phyloP scores from a whole-genome alignment of 2,797 vertebrate species.

The Hippoglossus hippoglossus region DNA sequence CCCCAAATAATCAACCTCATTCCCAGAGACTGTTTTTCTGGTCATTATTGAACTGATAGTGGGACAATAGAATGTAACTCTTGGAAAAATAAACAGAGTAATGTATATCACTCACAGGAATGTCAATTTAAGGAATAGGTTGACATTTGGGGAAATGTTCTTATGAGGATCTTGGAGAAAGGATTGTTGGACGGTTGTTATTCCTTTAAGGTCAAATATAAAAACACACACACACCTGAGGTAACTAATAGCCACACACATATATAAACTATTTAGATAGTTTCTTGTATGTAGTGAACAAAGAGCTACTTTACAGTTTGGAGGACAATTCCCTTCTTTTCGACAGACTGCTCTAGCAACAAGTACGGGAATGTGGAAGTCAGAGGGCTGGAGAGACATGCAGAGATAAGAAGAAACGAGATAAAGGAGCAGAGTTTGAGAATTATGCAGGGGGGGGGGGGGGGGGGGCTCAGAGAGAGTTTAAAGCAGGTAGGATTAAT shows the following conservation, averaged over 20 bases:
- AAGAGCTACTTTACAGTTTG: constrained; percentile 35
- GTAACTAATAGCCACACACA: not conserved
- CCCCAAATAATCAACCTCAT: no score
- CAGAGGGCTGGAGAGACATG: constrained; percentile 54
- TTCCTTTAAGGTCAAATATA: not conserved
- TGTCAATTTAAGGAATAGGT: not conserved
- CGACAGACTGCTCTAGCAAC: constrained; percentile 23
- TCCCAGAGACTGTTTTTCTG: not conserved
- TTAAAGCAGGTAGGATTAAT: constrained; percentile 55
- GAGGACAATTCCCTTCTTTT: constrained; percentile 32
- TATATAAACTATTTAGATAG: not conserved
- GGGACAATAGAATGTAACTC: not conserved
- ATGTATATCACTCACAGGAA: no score
- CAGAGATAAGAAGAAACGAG: constrained; percentile 52
- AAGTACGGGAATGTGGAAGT: constrained; percentile 30
- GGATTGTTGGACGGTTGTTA: not conserved
- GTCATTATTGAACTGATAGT: not conserved
- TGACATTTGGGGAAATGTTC: not conserved
- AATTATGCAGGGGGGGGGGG: constrained; percentile 16
- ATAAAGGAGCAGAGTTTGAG: constrained; percentile 37
- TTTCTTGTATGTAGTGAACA: constrained; percentile 39
- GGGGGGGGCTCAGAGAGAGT: constrained; percentile 26
- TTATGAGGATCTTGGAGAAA: no score
- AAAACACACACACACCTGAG: not conserved
- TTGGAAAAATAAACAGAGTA: not conserved